These are phyloP conservation scores for Drosophila fulvimacula DNA, from an alignment of 2,888 invertebrate species.

Conservation along the genomic window DNA sequence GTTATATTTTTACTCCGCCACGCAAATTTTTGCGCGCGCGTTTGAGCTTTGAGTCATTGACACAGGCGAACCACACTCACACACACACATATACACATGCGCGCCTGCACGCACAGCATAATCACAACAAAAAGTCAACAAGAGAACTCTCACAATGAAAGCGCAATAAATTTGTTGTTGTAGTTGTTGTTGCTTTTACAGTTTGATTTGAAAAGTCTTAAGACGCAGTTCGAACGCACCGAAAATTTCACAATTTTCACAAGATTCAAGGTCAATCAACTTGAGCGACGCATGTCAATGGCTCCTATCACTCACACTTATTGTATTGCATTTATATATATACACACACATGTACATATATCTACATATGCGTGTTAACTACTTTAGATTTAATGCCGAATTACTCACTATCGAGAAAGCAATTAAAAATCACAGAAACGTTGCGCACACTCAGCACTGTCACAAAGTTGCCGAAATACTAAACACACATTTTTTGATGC, in stretches of 20 bases:
- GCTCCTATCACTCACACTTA: slow-evolving; percentile 39
- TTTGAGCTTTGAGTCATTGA: slow-evolving; percentile 73
- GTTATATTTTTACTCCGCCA: slow-evolving; percentile 60
- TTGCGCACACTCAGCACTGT: slow-evolving; percentile 71
- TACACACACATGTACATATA: no score
- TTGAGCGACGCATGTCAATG: slow-evolving; percentile 65
- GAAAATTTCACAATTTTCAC: slow-evolving; percentile 40
- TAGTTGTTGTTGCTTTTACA: not conserved
- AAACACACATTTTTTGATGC: slow-evolving; percentile 75
- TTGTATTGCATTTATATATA: slow-evolving; percentile 6
- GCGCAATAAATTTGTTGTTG: slow-evolving; percentile 13
- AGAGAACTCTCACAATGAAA: slow-evolving; percentile 23
- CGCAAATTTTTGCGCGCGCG: slow-evolving; percentile 66
- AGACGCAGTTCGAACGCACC: slow-evolving; percentile 32
- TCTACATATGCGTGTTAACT: not conserved
- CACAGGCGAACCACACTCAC: slow-evolving; percentile 38
- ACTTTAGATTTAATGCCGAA: slow-evolving; percentile 8
- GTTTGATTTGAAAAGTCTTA: slow-evolving; percentile 23
- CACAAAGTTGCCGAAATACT: slow-evolving; percentile 78
- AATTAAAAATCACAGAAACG: slow-evolving; percentile 56
- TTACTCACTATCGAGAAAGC: slow-evolving; percentile 41
- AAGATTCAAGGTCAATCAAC: slow-evolving; percentile 80
- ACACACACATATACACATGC: slow-evolving; percentile 17
- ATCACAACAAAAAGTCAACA: slow-evolving; percentile 28
- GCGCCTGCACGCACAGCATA: slow-evolving; percentile 24